Percentiles rank a stretch among this genome's conserved stretches.
These are phyloP conservation scores for Antennarius maculatus DNA, from an alignment of 2,797 vertebrate species.

Conservation along the genomic window DNA sequence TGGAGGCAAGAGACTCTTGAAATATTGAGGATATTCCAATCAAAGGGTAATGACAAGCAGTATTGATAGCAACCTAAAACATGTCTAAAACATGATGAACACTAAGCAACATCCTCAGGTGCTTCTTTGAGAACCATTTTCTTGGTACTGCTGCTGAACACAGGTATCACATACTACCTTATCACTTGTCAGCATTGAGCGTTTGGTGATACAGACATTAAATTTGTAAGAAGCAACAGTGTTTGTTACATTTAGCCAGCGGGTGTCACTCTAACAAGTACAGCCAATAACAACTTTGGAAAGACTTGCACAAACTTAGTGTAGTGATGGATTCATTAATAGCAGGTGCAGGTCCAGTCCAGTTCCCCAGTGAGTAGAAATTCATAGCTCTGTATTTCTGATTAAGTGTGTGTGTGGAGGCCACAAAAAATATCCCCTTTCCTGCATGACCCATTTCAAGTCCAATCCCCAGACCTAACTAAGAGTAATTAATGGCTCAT, in stretches of 20 bases:
- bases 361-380: slow-evolving; percentile 30
- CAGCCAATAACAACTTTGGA: slow-evolving; percentile 9
- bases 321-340: slow-evolving; percentile 7
- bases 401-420: slow-evolving; percentile 42
- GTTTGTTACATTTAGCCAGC: too few species aligned
- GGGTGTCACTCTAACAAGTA: not conserved
- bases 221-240: not conserved
- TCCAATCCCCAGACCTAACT: slow-evolving; percentile 70
- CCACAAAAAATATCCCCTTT: slow-evolving; percentile 40
- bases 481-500: slow-evolving; percentile 80
- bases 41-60: too few species aligned
- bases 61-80: too few species aligned
- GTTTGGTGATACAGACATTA: not conserved
- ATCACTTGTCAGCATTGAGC: too few species aligned
- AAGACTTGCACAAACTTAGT: slow-evolving; percentile 9
- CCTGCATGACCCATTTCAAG: slow-evolving; percentile 52
- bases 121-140: too few species aligned
- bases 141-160: too few species aligned
- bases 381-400: slow-evolving; percentile 44
- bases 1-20: too few species aligned
- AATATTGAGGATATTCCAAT: too few species aligned
- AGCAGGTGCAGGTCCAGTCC: slow-evolving; percentile 7
- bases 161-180: too few species aligned
- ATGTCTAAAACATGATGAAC: too few species aligned
- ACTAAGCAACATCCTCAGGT: too few species aligned